A percentile compares a stretch with the other conserved stretches of the same genome.
phyloP scores from a whole-genome alignment of 2,888 invertebrate species.

The Drosophila siamana region DNA sequence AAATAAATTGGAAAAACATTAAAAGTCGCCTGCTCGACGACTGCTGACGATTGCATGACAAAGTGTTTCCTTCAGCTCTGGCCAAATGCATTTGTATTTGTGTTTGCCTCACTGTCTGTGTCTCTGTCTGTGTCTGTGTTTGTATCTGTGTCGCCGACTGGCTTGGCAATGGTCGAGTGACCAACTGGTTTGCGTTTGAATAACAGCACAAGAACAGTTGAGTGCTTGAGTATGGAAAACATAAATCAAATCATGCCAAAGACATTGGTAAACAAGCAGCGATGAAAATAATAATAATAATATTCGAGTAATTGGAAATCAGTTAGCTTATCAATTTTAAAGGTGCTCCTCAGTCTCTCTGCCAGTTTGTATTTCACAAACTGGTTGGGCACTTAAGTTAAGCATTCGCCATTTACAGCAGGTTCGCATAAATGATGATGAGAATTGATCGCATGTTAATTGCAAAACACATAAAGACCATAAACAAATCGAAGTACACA shows the following conservation, averaged over 20 bases:
- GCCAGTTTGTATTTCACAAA: neutral
- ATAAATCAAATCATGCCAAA: slow-evolving; percentile 22
- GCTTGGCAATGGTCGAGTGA: slow-evolving; percentile 47
- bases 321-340: neutral
- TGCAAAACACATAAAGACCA: slow-evolving; percentile 7
- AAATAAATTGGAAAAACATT: slow-evolving; percentile 62
- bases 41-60: slow-evolving; percentile 50
- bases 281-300: neutral
- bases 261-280: slow-evolving; percentile 10
- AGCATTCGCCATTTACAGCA: neutral
- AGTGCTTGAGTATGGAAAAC: slow-evolving; percentile 24
- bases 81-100: neutral
- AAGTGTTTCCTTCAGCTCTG: slow-evolving; percentile 16
- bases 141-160: neutral
- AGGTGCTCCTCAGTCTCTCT: neutral
- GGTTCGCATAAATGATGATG: slow-evolving; percentile 1
- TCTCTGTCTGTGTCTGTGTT: neutral
- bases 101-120: neutral
- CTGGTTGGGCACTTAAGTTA: neutral
- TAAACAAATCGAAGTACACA: slow-evolving; percentile 16
- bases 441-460: slow-evolving; percentile 11
- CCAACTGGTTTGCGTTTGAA: slow-evolving; percentile 52
- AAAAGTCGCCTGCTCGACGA: slow-evolving; percentile 47
- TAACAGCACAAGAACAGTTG: slow-evolving; percentile 26
- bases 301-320: slow-evolving; percentile 7